Evolutionary conservation across 2,888 invertebrate species (phyloP).

Genomic region (Lymantria monacha): DNA sequence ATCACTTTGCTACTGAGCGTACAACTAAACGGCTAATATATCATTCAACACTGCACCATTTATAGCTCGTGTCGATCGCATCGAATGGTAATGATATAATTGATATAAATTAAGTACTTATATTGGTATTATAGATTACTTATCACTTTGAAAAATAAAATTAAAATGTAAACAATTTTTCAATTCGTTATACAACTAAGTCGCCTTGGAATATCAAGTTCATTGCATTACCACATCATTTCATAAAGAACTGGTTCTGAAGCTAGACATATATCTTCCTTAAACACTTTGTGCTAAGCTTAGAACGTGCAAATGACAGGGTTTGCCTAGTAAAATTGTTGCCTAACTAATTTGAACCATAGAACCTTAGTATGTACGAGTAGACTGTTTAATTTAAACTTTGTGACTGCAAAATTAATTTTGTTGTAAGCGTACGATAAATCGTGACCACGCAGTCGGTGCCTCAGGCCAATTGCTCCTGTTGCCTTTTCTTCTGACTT

Average conservation of each 20-base stretch:
- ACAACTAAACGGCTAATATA: too few relatives aligned
- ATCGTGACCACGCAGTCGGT: constrained; percentile 69
- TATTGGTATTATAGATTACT: too few relatives aligned
- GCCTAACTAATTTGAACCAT: constrained; percentile 36
- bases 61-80: too few relatives aligned
- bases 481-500: constrained; percentile 62
- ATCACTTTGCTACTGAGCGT: too few relatives aligned
- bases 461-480: constrained; percentile 73
- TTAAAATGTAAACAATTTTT: background rate
- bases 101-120: too few relatives aligned
- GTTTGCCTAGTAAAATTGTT: constrained; percentile 19
- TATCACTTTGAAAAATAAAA: too few relatives aligned
- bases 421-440: constrained; percentile 56
- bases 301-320: constrained; percentile 28
- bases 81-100: too few relatives aligned
- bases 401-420: constrained; percentile 45
- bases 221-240: constrained; percentile 35
- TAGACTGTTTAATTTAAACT: constrained; percentile 37
- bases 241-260: constrained; percentile 50
- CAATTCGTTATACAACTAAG: background rate
- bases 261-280: constrained; percentile 66
- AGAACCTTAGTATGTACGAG: constrained; percentile 28
- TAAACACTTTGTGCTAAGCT: constrained; percentile 55
- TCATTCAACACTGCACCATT: too few relatives aligned
- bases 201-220: too few relatives aligned